Conservation (phyloP, 2,888 invertebrate genomes). For the Conistra vaccinii region DNA sequence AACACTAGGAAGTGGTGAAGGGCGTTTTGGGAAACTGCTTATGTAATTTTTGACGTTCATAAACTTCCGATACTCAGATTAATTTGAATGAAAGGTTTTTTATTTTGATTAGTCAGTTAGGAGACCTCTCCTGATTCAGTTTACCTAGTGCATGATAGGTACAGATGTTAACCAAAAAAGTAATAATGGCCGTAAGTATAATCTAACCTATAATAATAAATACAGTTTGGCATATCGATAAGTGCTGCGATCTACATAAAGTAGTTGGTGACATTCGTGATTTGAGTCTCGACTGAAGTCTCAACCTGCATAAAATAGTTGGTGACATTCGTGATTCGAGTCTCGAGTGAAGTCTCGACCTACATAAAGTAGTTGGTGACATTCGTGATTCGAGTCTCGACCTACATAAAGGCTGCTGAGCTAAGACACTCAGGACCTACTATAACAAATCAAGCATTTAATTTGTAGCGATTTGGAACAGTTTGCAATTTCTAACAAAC, state of each 20-base stretch:
- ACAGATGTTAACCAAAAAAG: background rate
- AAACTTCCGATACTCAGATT: background rate
- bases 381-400: constrained; percentile 11
- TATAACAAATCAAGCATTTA: background rate
- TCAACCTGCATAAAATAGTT: background rate
- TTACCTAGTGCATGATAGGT: background rate
- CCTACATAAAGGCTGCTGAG: constrained; percentile 18
- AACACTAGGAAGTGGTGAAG: background rate
- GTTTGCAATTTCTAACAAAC: background rate
- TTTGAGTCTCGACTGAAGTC: too few relatives aligned
- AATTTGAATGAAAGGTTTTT: background rate
- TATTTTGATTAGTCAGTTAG: background rate
- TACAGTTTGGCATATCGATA: constrained; percentile 5
- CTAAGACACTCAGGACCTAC: background rate
- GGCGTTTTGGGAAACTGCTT: background rate
- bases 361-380: background rate
- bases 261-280: background rate
- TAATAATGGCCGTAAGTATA: background rate
- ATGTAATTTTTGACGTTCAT: background rate
- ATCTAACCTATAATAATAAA: background rate
- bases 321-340: background rate
- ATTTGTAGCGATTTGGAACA: constrained; percentile 2
- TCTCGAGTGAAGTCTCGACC: constrained; percentile 11
- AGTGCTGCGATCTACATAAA: constrained; percentile 16
- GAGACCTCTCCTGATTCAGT: background rate